Evolutionary conservation across 2,888 invertebrate species (phyloP), one percentile per base, ranked within the genome.

Genomic region (Lottia scabra): DNA sequence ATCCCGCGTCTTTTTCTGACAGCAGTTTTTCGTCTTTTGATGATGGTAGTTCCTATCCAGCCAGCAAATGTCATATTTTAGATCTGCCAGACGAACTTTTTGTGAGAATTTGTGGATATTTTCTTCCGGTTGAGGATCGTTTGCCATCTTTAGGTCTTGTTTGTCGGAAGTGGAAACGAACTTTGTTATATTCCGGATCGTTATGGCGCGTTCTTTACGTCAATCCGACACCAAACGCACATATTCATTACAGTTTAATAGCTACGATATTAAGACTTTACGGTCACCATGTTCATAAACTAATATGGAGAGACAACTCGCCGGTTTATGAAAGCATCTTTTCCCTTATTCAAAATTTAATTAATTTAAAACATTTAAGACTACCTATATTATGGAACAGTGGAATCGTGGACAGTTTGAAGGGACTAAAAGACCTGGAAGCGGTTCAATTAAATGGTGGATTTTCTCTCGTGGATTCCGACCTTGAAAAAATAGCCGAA

Each of bases 371-470:
- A 30, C 78, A 74, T 66, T 73, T 84, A 5, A 76, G 81, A 27
- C 71, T 84, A 43, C 84, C 84, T n/a, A 81, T 84, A 64, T 72
- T 84, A 27, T 84, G 84, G 84, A 84, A 83, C 0, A 72, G 75
- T 26, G 73, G 75, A 0, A 81, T 84, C 13, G 77, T 84, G n/a
- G 79, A 83, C 48, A 81, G 72, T 12, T 71, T 83, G 38, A 77
- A 79, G 10, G 48, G 71, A 10, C 73, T 84, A 3, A 63, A 67
- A 13, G 73, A 77, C 8, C 74, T 84, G 16, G 83, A 84, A 66
- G 74, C 80, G 62, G 76, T 84, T 19, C 83, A 84, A 65, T 78
- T 84, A 13, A 84, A 84, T 73, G 84, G 84, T 0, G 84, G 84
- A 1, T 84, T 78, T 70, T 73, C 81, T 4, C 72, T 84, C 12